These are phyloP conservation scores for Antitype chi DNA, from an alignment of 2,888 invertebrate genomes.

Conservation along the genomic window DNA sequence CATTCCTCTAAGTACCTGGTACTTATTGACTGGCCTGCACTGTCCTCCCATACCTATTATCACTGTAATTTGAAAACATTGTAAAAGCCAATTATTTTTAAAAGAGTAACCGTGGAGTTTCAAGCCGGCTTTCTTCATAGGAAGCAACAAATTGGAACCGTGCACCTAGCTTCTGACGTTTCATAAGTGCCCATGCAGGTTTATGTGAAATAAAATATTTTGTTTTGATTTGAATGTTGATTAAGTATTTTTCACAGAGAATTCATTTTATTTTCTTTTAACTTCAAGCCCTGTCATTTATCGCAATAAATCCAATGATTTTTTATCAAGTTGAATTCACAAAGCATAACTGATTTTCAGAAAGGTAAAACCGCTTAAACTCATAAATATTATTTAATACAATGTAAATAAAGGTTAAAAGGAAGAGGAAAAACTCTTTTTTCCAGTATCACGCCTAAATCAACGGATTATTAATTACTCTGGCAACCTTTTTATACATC, in stretches of 20 bases:
- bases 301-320: neutral
- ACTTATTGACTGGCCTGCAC: no score
- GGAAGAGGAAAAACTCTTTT: conserved; percentile 9
- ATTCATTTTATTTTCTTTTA: neutral
- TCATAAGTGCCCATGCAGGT: no score
- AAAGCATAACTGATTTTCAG: conserved; percentile 5
- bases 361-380: conserved; percentile 5
- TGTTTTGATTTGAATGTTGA: no score
- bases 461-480: conserved; percentile 53
- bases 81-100: no score
- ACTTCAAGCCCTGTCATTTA: neutral
- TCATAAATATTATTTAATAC: conserved; percentile 24
- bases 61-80: no score
- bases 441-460: conserved; percentile 35
- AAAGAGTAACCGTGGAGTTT: no score
- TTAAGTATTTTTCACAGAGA: neutral
- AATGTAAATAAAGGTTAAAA: conserved; percentile 10
- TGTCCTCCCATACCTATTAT: no score
- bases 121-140: no score
- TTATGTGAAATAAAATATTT: no score
- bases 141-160: no score
- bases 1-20: no score
- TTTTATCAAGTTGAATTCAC: neutral
- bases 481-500: conserved; percentile 41
- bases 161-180: no score